Percentiles rank a stretch among this genome's conserved stretches.
Conservation (phyloP, 2,113 vertebrate species). For the Sorex araneus region DNA sequence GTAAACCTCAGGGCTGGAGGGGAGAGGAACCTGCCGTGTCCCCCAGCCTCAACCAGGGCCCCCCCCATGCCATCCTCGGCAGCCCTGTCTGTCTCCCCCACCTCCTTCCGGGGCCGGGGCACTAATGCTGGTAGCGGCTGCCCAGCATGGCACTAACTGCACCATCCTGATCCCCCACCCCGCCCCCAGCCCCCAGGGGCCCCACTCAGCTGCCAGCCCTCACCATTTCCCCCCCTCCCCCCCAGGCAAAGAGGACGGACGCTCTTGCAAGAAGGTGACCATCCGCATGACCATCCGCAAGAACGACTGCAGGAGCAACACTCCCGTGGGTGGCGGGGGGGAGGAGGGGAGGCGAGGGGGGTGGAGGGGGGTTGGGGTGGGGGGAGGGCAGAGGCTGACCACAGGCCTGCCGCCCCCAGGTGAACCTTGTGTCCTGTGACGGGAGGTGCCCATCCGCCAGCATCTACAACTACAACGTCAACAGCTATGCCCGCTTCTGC, state of each 20-base stretch:
- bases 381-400: not conserved
- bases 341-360: not conserved
- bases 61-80: not conserved
- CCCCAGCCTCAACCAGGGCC: not conserved
- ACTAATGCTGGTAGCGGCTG: slow-evolving; percentile 23
- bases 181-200: not conserved
- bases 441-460: slow-evolving; percentile 98
- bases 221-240: not conserved
- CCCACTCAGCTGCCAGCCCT: not conserved
- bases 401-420: slow-evolving; percentile 87
- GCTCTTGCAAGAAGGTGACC: slow-evolving; percentile 98
- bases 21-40: not conserved
- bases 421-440: slow-evolving; percentile 98
- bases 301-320: slow-evolving; percentile 98
- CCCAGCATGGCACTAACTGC: slow-evolving; percentile 57
- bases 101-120: not conserved
- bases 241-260: slow-evolving; percentile 98
- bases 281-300: slow-evolving; percentile 99
- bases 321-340: slow-evolving; percentile 90
- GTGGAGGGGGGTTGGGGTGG: fast-evolving
- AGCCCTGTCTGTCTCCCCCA: not conserved
- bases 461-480: slow-evolving; percentile 99
- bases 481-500: slow-evolving; percentile 97
- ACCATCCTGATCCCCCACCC: not conserved
- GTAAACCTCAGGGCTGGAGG: not conserved